Evolutionary conservation across 2,888 invertebrate species (phyloP).

Genomic region (Chesias legatella): DNA sequence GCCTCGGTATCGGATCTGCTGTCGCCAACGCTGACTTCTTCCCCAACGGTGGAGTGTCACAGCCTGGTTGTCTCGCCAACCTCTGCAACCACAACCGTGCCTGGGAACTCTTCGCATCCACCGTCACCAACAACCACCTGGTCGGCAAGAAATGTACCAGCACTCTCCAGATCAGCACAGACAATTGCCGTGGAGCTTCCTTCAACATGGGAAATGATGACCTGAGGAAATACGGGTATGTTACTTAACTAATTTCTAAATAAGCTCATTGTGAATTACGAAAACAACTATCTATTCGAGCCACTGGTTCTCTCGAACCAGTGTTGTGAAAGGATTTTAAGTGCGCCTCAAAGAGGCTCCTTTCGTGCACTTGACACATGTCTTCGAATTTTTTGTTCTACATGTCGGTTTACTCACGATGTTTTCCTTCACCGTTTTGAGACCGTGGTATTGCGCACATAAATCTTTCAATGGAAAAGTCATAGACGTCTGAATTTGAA

Average conservation of each 20-base stretch:
- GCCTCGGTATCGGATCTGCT: constrained; percentile 61
- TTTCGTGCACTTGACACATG: too few species aligned
- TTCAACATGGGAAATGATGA: constrained; percentile 49
- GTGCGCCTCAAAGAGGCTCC: neutral
- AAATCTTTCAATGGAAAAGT: too few species aligned
- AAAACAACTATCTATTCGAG: too few species aligned
- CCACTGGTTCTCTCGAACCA: too few species aligned
- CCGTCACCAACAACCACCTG: constrained; percentile 45
- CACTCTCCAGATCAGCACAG: constrained; percentile 36
- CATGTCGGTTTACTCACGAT: too few species aligned
- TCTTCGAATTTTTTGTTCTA: too few species aligned
- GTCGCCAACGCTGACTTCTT: constrained; percentile 79
- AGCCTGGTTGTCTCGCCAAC: constrained; percentile 47
- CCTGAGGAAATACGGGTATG: constrained; percentile 50
- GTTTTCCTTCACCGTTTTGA: too few species aligned
- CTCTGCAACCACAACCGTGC: constrained; percentile 54
- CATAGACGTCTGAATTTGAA: too few species aligned
- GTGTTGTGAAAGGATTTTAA: too few species aligned
- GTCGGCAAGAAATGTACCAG: constrained; percentile 39
- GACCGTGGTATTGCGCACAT: too few species aligned
- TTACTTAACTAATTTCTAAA: neutral
- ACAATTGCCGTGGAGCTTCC: constrained; percentile 43
- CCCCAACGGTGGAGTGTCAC: constrained; percentile 73
- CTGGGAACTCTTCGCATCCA: constrained; percentile 48
- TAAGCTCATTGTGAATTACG: too few species aligned